Evolutionary conservation across 2,113 vertebrate species (phyloP).

Genomic region (Passerina amoena): DNA sequence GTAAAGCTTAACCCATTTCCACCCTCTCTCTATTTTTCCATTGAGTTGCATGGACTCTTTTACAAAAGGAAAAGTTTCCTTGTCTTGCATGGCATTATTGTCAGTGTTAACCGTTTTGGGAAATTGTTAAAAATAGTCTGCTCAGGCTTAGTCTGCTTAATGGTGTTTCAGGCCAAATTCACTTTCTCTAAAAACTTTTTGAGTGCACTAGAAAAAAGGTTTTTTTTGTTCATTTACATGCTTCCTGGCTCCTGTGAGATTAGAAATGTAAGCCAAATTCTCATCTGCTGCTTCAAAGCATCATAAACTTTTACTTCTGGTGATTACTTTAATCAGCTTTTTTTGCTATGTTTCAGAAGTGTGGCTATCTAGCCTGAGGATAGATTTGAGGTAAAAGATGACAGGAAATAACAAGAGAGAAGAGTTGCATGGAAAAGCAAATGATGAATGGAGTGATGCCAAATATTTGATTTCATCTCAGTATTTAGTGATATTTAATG

Average conservation of each 20-base stretch:
- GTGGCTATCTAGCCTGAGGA: not conserved
- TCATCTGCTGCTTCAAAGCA: not conserved
- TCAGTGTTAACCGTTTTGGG: not conserved
- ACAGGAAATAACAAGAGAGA: not conserved
- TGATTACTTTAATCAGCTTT: not conserved
- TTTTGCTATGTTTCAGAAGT: not conserved
- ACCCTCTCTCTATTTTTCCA: not conserved
- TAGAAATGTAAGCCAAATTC: not conserved
- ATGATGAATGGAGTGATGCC: not conserved
- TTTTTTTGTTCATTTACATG: not conserved
- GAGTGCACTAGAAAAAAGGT: not conserved
- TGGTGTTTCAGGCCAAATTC: not conserved
- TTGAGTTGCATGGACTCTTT: not conserved
- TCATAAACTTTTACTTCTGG: not conserved
- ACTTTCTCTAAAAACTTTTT: not conserved
- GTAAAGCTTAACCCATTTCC: not conserved
- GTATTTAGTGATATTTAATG: not conserved
- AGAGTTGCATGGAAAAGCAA: not conserved
- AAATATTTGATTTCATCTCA: not conserved
- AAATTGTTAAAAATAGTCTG: not conserved
- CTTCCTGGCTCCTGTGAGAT: not conserved
- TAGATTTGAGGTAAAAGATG: not conserved
- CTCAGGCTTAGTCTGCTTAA: not conserved
- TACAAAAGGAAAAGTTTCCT: not conserved
- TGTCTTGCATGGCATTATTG: not conserved